Percentiles rank a stretch among this genome's conserved stretches.
Conservation (phyloP, 2,888 invertebrate species). For the Amphipyra tragopoginis region DNA sequence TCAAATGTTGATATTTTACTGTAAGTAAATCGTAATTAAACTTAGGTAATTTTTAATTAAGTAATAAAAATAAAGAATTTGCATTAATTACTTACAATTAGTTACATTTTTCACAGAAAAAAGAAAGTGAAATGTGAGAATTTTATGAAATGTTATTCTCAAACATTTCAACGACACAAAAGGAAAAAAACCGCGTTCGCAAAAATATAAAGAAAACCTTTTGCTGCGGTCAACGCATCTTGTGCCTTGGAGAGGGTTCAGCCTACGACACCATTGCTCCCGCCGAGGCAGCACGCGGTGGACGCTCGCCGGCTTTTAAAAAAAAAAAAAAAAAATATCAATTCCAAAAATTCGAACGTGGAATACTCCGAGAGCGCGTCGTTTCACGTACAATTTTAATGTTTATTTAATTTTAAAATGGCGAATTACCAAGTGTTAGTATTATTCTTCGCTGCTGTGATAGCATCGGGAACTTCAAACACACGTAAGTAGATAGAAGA, state of each 20-base stretch:
- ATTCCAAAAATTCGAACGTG: slow-evolving; percentile 37
- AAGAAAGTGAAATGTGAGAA: slow-evolving; percentile 41
- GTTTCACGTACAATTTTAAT: slow-evolving; percentile 9
- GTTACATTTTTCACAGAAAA: slow-evolving; percentile 15
- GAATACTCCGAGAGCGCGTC: slow-evolving; percentile 20
- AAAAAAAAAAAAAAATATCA: slow-evolving; percentile 45
- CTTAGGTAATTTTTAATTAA: no score
- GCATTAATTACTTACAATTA: not conserved
- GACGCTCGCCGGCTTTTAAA: slow-evolving; percentile 69
- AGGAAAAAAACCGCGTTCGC: slow-evolving; percentile 46
- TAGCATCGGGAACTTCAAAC: slow-evolving; percentile 76
- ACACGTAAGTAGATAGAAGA: slow-evolving; percentile 84
- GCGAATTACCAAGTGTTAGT: slow-evolving; percentile 74
- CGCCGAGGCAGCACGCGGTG: slow-evolving; percentile 72
- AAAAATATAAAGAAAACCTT: slow-evolving; percentile 51
- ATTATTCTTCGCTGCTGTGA: slow-evolving; percentile 72
- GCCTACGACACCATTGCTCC: slow-evolving; percentile 73
- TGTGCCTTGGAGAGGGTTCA: slow-evolving; percentile 66
- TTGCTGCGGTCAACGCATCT: slow-evolving; percentile 69
- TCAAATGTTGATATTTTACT: no score
- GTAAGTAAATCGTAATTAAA: no score
- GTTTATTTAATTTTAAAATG: slow-evolving; percentile 65
- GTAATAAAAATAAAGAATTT: not conserved
- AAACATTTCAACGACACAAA: slow-evolving; percentile 37
- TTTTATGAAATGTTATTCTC: slow-evolving; percentile 12